Percentiles rank a stretch among this genome's conserved stretches.
Conservation (phyloP, 2,888 invertebrate species). For the Rhimphoctona megacephalus region DNA sequence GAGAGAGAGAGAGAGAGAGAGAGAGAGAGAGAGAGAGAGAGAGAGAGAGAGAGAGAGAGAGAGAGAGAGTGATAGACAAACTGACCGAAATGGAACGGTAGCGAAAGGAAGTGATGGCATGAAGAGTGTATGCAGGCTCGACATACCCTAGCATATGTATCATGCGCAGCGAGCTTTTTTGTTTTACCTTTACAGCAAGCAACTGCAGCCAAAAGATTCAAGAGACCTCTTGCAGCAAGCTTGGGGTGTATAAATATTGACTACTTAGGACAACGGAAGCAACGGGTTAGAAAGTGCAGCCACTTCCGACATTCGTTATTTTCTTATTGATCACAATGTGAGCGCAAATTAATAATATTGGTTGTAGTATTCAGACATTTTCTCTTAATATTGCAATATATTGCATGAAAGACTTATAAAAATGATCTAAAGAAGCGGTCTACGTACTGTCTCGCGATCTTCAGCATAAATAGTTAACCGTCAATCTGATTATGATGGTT, state of each 20-base stretch:
- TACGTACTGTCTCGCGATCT: not conserved
- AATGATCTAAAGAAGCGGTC: not conserved
- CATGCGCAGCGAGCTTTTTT: constrained; percentile 73
- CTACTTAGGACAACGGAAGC: constrained; percentile 69
- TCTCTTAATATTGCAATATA: not conserved
- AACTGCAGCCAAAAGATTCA: constrained; percentile 61
- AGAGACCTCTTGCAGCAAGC: constrained; percentile 80
- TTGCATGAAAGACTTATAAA: not conserved
- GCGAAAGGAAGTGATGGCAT: constrained; percentile 36
- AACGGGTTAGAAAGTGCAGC: constrained; percentile 1
- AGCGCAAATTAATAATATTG: not conserved
- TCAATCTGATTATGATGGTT: not conserved
- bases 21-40: constrained; percentile 45
- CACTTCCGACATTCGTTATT: not conserved
- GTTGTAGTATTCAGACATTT: not conserved
- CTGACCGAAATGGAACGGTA: not conserved
- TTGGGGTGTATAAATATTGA: constrained; percentile 84
- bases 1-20: not conserved
- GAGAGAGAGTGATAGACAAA: constrained; percentile 46
- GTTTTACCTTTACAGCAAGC: constrained; percentile 74
- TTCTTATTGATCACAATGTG: constrained; percentile 2
- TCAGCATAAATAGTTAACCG: not conserved
- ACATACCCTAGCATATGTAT: constrained; percentile 63
- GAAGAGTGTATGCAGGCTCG: constrained; percentile 68
- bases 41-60: not conserved